phyloP scores from a whole-genome alignment of 2,113 vertebrate genomes.

The Dasyornis broadbenti region DNA sequence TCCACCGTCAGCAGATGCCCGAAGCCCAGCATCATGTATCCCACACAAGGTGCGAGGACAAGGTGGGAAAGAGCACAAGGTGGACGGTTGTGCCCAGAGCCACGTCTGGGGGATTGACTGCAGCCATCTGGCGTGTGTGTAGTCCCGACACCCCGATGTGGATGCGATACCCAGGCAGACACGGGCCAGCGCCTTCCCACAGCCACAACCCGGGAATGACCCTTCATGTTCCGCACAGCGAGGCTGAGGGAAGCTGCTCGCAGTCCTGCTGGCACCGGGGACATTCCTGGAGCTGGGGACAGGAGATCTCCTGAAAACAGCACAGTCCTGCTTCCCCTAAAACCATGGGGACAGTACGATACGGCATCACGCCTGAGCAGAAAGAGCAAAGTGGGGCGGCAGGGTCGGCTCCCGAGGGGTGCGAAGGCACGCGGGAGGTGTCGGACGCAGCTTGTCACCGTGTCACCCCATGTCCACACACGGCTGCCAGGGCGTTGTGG shows the following conservation, averaged over 20 bases:
- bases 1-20: background rate
- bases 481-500: fast-evolving
- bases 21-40: background rate
- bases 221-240: fast-evolving
- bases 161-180: fast-evolving
- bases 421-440: background rate
- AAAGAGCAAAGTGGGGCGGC: background rate
- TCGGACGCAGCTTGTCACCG: background rate
- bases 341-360: fast-evolving
- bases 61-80: fast-evolving
- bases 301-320: background rate
- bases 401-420: background rate
- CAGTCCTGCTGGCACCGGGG: background rate
- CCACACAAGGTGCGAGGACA: fast-evolving
- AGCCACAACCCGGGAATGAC: background rate
- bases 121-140: no score
- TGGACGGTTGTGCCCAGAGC: fast-evolving
- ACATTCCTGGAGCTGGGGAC: background rate
- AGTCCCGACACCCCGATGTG: fast-evolving
- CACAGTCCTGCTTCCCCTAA: background rate
- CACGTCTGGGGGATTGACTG: no score
- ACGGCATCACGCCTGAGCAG: background rate
- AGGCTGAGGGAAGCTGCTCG: background rate
- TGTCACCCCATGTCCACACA: background rate
- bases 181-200: fast-evolving